Base-by-base conservation (phyloP, 2,888 invertebrate species). In the Lampropteryx suffumata region DNA sequence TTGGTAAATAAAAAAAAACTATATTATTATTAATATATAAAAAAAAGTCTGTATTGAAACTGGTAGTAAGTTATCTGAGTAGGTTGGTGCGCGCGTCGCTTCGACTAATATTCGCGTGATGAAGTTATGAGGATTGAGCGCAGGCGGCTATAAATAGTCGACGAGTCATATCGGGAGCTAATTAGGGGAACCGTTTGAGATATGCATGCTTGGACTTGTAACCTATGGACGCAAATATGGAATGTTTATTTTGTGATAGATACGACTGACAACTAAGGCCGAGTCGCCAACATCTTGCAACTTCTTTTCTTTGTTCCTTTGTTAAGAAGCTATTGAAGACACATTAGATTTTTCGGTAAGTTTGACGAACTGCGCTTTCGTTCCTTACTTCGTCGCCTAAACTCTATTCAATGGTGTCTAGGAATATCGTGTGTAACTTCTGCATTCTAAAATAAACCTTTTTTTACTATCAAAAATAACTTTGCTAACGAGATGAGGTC, bases 1-100 rank as follows among this genome's bases (percentile, higher is more conserved):
- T 82, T 84, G 75, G 79, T 85, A 77, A 78, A 82, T 76, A 73
- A 78, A 79, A 82, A 78, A 79, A 82, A 79, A 72, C 75, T 85
- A 81, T 83, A 84, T 81, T 83, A 84, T 79, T 79, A 79, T 77
- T 65, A 65, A 65, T 65, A 68, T 66, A 66, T 65, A 56, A 62
- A 74, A 74, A 36, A 36, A 77, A 79, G 69, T 79, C 77, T 78
- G 80, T 79, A 78, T 73, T 73, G 65, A 78, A 79, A 74, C 79
- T 74, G 81, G 71, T 72, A 76, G 76, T 76, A 65, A 63, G 65
- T 67, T 73, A 64, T 71, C 66, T 69, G 71, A 37, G 56, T 76
- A 74, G 64, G 73, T 63, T 60, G 59, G 13, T 55, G 42, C 63
- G 71, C 65, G 65, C 67, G 65, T 52, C 67, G 43, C 39, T 51